phyloP scores from a whole-genome alignment of 1,140 invertebrate species.

The Paracyclopina nana region DNA sequence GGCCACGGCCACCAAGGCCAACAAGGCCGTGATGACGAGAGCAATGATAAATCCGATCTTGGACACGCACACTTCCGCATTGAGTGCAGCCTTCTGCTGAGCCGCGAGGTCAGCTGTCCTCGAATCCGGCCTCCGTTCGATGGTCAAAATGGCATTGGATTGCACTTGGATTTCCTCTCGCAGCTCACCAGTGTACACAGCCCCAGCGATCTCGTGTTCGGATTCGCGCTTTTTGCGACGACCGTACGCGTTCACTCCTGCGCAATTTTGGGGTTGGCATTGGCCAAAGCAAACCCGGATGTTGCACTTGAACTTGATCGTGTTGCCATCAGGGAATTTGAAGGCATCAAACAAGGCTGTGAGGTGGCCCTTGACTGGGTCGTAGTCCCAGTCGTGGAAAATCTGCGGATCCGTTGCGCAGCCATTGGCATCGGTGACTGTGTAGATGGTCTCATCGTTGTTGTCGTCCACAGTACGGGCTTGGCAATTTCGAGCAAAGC shows the following conservation, averaged over 20 bases:
- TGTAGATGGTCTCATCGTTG: conserved; percentile 67
- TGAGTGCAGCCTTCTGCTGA: not conserved
- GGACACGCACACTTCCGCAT: conserved; percentile 62
- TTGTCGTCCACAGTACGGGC: conserved; percentile 71
- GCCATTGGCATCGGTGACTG: conserved; percentile 79
- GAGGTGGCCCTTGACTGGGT: conserved; percentile 54
- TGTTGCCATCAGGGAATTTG: conserved; percentile 84
- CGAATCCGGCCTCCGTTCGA: conserved; percentile 56
- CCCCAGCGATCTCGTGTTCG: conserved; percentile 26
- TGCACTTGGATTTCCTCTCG: conserved; percentile 78
- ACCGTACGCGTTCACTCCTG: conserved; percentile 69
- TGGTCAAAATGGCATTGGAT: conserved; percentile 71
- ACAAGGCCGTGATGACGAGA: conserved; percentile 65
- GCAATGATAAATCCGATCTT: conserved; percentile 79
- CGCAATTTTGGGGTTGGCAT: conserved; percentile 83
- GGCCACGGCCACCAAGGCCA: conserved; percentile 75
- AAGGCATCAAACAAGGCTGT: conserved; percentile 78
- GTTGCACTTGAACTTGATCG: conserved; percentile 86
- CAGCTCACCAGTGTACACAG: conserved; percentile 51
- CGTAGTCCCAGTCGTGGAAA: conserved; percentile 69
- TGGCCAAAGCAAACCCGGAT: conserved; percentile 83
- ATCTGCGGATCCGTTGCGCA: conserved; percentile 78
- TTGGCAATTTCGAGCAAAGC: conserved; percentile 74
- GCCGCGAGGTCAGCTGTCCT: conserved; percentile 35
- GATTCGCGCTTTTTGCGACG: conserved; percentile 41